Evolutionary conservation across 64 coral and sea anemone species (phyloP).

Genomic region (Dendrophyllia cribrosa): DNA sequence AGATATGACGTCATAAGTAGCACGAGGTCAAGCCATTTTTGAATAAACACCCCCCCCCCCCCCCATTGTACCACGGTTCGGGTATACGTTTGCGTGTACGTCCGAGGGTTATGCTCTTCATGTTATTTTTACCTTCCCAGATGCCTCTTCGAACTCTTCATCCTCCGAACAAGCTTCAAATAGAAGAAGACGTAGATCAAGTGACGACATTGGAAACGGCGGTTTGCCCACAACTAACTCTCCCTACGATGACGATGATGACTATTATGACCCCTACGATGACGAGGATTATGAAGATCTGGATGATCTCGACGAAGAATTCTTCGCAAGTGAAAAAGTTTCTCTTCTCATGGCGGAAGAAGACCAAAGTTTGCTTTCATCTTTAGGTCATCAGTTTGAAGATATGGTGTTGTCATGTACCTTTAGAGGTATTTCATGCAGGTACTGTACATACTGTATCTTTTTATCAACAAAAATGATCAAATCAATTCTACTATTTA

Average conservation of each 20-base stretch:
- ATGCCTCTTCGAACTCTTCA: background rate
- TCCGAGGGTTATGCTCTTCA: too few relatives aligned
- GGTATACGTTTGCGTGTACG: too few relatives aligned
- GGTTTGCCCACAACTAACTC: background rate
- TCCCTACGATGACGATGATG: too few relatives aligned
- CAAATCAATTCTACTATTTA: too few relatives aligned
- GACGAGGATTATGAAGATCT: background rate
- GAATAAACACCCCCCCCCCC: too few relatives aligned
- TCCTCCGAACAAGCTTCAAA: background rate
- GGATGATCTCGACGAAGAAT: background rate
- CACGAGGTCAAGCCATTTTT: too few relatives aligned
- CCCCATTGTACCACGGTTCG: too few relatives aligned
- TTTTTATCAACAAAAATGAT: background rate
- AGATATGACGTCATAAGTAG: too few relatives aligned
- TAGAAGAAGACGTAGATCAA: background rate
- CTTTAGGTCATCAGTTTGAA: slow-evolving; percentile 63
- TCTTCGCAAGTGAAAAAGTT: background rate
- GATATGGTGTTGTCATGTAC: slow-evolving; percentile 52
- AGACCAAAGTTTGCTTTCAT: background rate
- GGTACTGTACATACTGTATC: background rate
- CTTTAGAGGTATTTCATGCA: slow-evolving; percentile 56
- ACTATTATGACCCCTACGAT: background rate
- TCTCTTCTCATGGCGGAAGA: slow-evolving; percentile 30
- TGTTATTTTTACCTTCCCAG: background rate
- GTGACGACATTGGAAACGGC: background rate